Conservation (phyloP, 92 coral and sea anemone genomes). For the Epizoanthus illoricatus region DNA sequence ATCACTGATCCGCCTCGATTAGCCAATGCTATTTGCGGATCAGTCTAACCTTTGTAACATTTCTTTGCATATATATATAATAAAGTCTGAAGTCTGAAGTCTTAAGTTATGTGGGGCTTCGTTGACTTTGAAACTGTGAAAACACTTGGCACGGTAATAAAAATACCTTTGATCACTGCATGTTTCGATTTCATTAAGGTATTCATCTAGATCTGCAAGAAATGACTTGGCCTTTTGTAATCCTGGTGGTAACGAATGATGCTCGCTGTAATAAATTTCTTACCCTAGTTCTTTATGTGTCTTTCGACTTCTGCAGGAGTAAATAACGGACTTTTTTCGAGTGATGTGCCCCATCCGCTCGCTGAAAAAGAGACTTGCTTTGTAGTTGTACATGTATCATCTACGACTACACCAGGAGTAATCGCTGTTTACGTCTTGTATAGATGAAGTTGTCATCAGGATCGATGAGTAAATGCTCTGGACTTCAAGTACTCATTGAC, state of each 20-base stretch:
- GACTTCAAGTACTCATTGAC: slow-evolving; percentile 24
- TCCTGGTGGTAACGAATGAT: slow-evolving; percentile 59
- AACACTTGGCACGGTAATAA: slow-evolving; percentile 53
- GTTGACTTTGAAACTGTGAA: slow-evolving; percentile 58
- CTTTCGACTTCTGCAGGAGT: slow-evolving; percentile 56
- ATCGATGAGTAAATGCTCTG: slow-evolving; percentile 16
- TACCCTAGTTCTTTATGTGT: slow-evolving; percentile 52
- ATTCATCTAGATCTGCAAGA: slow-evolving; percentile 58
- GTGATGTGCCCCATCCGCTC: slow-evolving; percentile 56
- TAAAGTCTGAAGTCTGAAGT: too few relatives aligned
- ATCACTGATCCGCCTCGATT: too few relatives aligned
- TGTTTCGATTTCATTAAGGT: slow-evolving; percentile 54
- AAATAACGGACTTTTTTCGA: slow-evolving; percentile 47
- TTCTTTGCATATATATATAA: too few relatives aligned
- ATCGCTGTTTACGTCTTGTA: slow-evolving; percentile 33
- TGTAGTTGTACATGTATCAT: background rate
- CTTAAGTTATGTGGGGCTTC: slow-evolving; percentile 59
- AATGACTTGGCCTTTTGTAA: slow-evolving; percentile 56
- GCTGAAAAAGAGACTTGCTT: slow-evolving; percentile 29
- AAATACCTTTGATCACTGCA: slow-evolving; percentile 45
- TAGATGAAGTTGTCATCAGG: slow-evolving; percentile 23
- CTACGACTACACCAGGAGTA: background rate
- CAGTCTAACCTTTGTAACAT: too few relatives aligned
- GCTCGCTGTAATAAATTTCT: slow-evolving; percentile 22
- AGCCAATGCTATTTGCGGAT: too few relatives aligned